Percentiles rank a stretch among this genome's conserved stretches.
Conservation (phyloP, 2,888 invertebrate species). For the Gasteruption jaculator region DNA sequence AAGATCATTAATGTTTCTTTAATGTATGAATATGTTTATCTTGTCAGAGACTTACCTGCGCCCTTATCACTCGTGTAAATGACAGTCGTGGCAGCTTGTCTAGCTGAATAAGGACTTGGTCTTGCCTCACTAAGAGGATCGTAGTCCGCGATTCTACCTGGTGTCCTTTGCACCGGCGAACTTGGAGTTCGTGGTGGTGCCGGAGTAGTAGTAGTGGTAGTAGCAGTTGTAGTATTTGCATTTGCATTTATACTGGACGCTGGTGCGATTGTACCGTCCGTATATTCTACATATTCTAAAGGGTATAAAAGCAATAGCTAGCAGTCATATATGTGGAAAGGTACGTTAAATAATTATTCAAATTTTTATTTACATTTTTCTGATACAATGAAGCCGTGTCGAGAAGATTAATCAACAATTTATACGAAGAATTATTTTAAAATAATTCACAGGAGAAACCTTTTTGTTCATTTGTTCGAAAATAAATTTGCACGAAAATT, state of each 20-base stretch:
- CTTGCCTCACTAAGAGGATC: slow-evolving; percentile 69
- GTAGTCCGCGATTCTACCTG: slow-evolving; percentile 74
- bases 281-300: slow-evolving; percentile 49
- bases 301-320: too few species aligned
- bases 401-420: too few species aligned
- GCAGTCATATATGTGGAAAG: too few species aligned
- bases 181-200: slow-evolving; percentile 29
- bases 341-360: too few species aligned
- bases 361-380: too few species aligned
- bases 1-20: too few species aligned
- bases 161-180: slow-evolving; percentile 53
- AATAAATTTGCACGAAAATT: too few species aligned
- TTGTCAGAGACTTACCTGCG: slow-evolving; percentile 59
- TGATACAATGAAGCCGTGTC: too few species aligned
- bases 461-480: too few species aligned
- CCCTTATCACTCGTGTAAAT: slow-evolving; percentile 79
- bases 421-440: too few species aligned
- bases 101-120: slow-evolving; percentile 69
- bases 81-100: slow-evolving; percentile 73
- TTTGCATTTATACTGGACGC: slow-evolving; percentile 36
- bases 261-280: slow-evolving; percentile 46
- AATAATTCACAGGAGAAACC: too few species aligned
- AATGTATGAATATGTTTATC: too few species aligned
- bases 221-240: slow-evolving; percentile 27
- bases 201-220: slow-evolving; percentile 19